These are phyloP conservation scores for Ditylenchus weischeri DNA, from an alignment of 2,888 invertebrate species.

Conservation along the genomic window DNA sequence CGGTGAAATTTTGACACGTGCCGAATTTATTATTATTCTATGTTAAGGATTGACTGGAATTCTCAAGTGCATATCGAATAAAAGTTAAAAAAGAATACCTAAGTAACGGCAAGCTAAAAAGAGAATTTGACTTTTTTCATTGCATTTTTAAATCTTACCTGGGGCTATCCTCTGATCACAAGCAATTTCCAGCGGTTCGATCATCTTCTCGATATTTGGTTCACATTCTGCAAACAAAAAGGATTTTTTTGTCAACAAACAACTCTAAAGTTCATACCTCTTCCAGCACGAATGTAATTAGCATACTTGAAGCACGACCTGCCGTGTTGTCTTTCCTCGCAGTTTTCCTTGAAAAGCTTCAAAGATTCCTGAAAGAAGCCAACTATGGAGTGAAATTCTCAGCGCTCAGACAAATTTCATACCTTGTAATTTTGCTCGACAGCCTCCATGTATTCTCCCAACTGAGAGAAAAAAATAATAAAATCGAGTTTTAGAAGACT, in stretches of 20 bases:
- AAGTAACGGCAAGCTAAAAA: no score
- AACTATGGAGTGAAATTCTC: no score
- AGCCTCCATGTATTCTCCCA: slow-evolving; percentile 84
- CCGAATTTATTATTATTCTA: no score
- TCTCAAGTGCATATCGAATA: no score
- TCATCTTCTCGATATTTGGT: slow-evolving; percentile 42
- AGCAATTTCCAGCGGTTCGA: slow-evolving; percentile 47
- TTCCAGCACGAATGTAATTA: slow-evolving; percentile 64
- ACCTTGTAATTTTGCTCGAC: slow-evolving; percentile 78
- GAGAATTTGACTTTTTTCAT: no score
- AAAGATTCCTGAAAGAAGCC: background rate
- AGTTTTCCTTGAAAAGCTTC: slow-evolving; percentile 80
- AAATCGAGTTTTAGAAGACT: no score
- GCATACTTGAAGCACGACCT: slow-evolving; percentile 86
- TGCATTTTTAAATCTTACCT: slow-evolving; percentile 35
- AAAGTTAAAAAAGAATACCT: no score
- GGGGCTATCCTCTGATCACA: slow-evolving; percentile 34
- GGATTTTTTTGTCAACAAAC: no score
- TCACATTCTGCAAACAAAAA: slow-evolving; percentile 34
- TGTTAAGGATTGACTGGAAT: no score
- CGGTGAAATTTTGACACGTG: no score
- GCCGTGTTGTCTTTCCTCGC: slow-evolving; percentile 77
- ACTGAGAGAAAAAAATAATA: no score
- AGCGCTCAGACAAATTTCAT: slow-evolving; percentile 64
- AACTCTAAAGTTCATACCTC: slow-evolving; percentile 59